A percentile compares a stretch with the other conserved stretches of the same genome.
Evolutionary conservation across 1,140 invertebrate species (phyloP).

Genomic region (Ceratosolen fusciceps): DNA sequence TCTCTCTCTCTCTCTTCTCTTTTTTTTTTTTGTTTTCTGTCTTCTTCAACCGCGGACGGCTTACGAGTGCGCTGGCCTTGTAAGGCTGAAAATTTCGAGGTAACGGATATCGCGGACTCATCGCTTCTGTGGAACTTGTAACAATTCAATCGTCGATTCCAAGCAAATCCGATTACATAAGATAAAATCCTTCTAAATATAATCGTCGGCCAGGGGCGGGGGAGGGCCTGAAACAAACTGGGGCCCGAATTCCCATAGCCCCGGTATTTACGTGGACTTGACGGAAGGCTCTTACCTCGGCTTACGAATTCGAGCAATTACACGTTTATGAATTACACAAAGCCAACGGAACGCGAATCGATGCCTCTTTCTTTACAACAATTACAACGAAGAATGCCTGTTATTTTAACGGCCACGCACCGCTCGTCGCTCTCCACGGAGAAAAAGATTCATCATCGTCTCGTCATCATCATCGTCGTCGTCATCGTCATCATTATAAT

Average conservation of each 20-base stretch:
- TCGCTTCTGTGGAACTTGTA: neutral
- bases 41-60: neutral
- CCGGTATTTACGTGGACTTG: neutral
- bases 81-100: neutral
- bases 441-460: too few species aligned
- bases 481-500: too few species aligned
- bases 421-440: neutral
- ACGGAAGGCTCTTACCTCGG: neutral
- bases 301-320: conserved; percentile 11
- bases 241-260: neutral
- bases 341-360: conserved; percentile 12
- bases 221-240: neutral
- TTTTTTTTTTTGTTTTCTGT: neutral
- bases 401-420: conserved; percentile 1
- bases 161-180: neutral
- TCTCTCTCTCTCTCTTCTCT: too few species aligned
- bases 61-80: neutral
- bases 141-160: neutral
- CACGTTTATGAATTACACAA: conserved; percentile 12
- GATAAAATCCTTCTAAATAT: neutral
- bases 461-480: too few species aligned
- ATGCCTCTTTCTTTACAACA: neutral
- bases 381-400: conserved; percentile 17
- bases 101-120: neutral
- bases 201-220: neutral